phyloP scores from a whole-genome alignment of 2,113 vertebrate genomes.

The Thryonomys swinderianus region DNA sequence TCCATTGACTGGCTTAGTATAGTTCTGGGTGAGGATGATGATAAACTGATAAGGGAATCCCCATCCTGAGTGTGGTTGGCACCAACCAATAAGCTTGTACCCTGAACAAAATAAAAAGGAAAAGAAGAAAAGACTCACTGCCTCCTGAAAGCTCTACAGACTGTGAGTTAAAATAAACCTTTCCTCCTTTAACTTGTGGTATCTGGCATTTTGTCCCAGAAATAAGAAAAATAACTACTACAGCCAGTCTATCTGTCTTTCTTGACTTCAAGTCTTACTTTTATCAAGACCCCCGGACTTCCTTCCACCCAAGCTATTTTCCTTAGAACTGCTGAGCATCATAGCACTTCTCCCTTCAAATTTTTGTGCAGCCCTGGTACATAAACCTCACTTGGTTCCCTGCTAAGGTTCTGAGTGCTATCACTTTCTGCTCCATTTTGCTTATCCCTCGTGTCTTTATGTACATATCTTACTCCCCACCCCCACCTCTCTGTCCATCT shows the following conservation, averaged over 20 bases:
- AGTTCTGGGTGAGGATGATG: background rate
- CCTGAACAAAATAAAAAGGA: background rate
- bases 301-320: background rate
- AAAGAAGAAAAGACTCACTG: background rate
- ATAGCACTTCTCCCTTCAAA: background rate
- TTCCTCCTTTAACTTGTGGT: background rate
- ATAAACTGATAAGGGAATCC: background rate
- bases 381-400: background rate
- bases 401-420: background rate
- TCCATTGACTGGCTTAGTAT: background rate
- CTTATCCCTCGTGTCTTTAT: background rate
- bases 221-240: background rate
- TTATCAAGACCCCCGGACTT: background rate
- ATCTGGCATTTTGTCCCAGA: background rate
- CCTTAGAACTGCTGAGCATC: background rate
- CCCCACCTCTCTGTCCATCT: background rate
- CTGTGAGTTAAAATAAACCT: background rate
- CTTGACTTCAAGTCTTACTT: background rate
- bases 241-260: background rate
- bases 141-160: background rate
- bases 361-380: background rate
- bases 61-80: background rate
- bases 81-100: background rate
- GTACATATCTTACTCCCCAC: too few species aligned
- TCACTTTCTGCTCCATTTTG: slow-evolving; percentile 10